A percentile compares a stretch with the other conserved stretches of the same genome.
These are phyloP conservation scores for Zapus hudsonius DNA, from an alignment of 2,113 vertebrate species.

Conservation along the genomic window DNA sequence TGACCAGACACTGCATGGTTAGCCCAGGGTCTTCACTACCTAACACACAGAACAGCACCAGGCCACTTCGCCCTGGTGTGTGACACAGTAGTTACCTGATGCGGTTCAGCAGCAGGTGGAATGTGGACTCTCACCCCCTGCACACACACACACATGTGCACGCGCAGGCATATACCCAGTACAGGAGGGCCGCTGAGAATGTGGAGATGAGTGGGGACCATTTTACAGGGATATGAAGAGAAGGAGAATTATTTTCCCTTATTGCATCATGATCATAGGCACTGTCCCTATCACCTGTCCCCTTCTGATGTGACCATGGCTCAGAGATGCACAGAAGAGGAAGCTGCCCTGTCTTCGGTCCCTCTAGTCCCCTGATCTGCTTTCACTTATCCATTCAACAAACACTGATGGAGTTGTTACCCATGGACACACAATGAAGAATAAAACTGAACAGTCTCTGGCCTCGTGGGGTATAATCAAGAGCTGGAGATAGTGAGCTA, in stretches of 20 bases:
- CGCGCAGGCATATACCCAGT: background rate
- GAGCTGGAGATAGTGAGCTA: background rate
- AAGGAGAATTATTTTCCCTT: background rate
- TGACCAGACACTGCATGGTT: background rate
- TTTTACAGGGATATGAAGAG: background rate
- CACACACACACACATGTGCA: too few relatives aligned
- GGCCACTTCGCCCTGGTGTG: background rate
- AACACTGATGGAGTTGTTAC: background rate
- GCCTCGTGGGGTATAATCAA: background rate
- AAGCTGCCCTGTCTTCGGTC: background rate
- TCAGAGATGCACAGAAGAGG: background rate
- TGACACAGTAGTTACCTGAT: background rate
- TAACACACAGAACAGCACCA: background rate
- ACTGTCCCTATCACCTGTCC: background rate
- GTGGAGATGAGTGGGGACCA: accelerated
- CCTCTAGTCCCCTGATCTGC: background rate
- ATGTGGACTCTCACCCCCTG: background rate
- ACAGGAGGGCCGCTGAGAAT: background rate
- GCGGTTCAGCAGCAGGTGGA: background rate
- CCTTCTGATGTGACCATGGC: background rate
- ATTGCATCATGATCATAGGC: background rate
- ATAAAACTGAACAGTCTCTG: background rate
- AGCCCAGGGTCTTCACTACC: background rate
- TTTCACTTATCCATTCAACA: constrained; percentile 28
- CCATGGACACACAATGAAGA: background rate